Base-by-base conservation (phyloP, 2,113 vertebrate genomes). In the Hippocampus zosterae region DNA sequence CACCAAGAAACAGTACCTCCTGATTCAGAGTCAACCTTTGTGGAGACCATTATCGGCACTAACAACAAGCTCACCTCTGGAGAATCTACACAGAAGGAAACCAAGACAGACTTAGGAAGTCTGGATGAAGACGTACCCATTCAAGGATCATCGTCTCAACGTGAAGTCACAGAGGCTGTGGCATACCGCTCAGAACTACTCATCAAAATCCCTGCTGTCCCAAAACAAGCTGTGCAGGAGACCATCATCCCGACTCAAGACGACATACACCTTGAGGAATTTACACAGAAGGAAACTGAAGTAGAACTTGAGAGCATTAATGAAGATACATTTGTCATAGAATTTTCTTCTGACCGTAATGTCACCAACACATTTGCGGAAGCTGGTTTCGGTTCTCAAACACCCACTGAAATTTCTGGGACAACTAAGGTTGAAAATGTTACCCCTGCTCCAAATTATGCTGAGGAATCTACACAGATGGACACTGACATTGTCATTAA, bases 41-140 rank as follows among this genome's bases (percentile, higher is more conserved):
- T 40, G 15, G 69, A 57, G n/a, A 61, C n/a, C 15, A 59, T 16
- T 8, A 40, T 52, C n/a, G 21, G 7, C 3, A 5, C 42, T 37
- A 40, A 50, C 6, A 21, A 67, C 4, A 23, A 33, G 57, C 16
- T 25, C 8, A 16, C 21, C 23, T 46, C 63, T 65, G 41, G 65
- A 44, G 74, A 81, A 53, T 60, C 57, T 11, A 41, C 53, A 4
- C 64, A 69, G 8, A n/a, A 57, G 8, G 46, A 69, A 44, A 8
- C 21, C 8, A 18, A 56, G 5, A 42, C 42, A 44, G 27, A 61
- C 15, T 6, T 55, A 12, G 18, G 33, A 59, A 55, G 18, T 48
- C 9, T 42, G 40, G 71, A 67, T 8, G 62, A 68, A 9, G 13
- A 55, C n/a, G 19, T 40, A 12, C 8, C 37, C 27, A 16, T 52